These are phyloP conservation scores for Bombyx huttoni DNA, from an alignment of 2,888 invertebrate genomes.

Conservation along the genomic window DNA sequence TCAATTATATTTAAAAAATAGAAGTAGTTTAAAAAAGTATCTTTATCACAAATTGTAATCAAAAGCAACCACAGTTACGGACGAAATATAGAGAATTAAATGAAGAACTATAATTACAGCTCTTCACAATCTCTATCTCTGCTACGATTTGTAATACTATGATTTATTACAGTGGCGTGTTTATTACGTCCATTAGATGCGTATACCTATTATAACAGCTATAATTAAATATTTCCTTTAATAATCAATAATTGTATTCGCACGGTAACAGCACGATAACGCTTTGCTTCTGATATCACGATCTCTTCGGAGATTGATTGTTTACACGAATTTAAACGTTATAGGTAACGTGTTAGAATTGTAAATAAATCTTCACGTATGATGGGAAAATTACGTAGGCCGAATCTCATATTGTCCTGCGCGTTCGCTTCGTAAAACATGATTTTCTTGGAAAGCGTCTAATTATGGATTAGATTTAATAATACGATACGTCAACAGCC, in stretches of 20 bases:
- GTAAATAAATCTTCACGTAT: background rate
- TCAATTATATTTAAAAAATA: no score
- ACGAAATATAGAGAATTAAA: no score
- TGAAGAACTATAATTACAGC: no score
- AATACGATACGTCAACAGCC: background rate
- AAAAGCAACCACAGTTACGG: no score
- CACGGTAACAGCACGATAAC: background rate
- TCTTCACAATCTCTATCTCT: no score
- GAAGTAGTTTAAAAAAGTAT: no score
- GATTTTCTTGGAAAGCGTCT: background rate
- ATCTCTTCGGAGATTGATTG: background rate
- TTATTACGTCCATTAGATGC: background rate
- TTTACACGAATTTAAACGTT: background rate
- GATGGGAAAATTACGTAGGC: background rate
- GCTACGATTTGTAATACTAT: no score
- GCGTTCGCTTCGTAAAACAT: background rate
- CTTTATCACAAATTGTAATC: no score
- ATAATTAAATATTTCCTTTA: background rate
- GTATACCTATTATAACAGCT: background rate
- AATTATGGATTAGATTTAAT: background rate
- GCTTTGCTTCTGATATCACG: background rate
- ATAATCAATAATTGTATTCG: background rate
- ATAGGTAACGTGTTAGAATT: background rate
- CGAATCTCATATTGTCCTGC: background rate
- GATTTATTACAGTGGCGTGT: background rate